A percentile compares a stretch with the other conserved stretches of the same genome.
These are phyloP conservation scores for Ladona fulva DNA, from an alignment of 1,140 invertebrate genomes.

Conservation along the genomic window DNA sequence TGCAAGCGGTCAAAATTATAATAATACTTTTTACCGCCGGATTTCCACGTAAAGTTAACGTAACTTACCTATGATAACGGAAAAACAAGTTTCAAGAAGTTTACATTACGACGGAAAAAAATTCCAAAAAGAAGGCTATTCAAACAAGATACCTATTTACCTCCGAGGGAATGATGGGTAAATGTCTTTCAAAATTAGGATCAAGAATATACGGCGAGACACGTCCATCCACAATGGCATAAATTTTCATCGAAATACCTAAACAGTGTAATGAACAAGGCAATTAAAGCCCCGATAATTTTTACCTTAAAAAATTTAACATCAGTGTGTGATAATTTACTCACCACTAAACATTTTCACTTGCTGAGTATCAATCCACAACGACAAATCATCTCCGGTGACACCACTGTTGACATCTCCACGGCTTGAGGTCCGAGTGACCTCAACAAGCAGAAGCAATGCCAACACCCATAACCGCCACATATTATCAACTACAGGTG, in stretches of 20 bases:
- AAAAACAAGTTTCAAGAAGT: not conserved
- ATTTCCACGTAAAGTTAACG: constrained; percentile 89
- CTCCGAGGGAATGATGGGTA: constrained; percentile 83
- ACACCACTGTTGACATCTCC: constrained; percentile 18
- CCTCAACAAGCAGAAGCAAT: not conserved
- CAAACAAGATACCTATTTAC: constrained; percentile 39
- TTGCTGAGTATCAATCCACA: constrained; percentile 83
- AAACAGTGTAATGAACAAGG: constrained; percentile 20
- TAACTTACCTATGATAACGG: constrained; percentile 41
- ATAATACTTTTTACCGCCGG: constrained; percentile 72
- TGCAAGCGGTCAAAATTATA: constrained; percentile 80
- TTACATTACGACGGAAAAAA: not conserved
- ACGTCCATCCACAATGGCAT: constrained; percentile 73
- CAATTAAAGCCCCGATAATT: too few relatives aligned
- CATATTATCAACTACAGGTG: not conserved
- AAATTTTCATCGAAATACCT: constrained; percentile 81
- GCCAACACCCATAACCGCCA: not conserved
- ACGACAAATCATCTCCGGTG: constrained; percentile 43
- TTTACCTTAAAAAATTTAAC: too few relatives aligned
- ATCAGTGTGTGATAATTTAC: constrained; percentile 22
- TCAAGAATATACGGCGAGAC: constrained; percentile 77
- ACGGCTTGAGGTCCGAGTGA: not conserved
- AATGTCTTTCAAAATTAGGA: constrained; percentile 77
- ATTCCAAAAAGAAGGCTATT: constrained; percentile 15
- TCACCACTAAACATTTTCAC: constrained; percentile 81